Evolutionary conservation across 2,888 invertebrate genomes (phyloP), one percentile per base, ranked within the genome.

Genomic region (Cyclophora albipunctata): DNA sequence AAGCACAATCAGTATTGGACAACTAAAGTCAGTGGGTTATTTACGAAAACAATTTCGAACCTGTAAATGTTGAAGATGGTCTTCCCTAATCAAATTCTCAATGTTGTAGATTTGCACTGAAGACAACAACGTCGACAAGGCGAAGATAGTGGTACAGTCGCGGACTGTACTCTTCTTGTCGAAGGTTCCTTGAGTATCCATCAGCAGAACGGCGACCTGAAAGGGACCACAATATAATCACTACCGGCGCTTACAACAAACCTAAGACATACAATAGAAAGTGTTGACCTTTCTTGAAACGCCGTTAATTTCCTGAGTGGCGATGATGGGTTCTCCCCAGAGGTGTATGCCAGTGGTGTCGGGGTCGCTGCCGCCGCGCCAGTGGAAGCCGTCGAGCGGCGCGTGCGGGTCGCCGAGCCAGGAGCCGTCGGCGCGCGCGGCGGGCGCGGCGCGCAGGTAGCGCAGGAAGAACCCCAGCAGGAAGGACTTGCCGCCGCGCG

Each of bases 321-420:
- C 90, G 50, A 94, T 82, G 77, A 96, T 96, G 43, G 97, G 93
- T 72, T 96, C 94, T 34, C 95, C 95, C 98, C 62, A 63, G 96
- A 98, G 91, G 35, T 97, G 86, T 60, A 98, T 97, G 37, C 98
- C 98, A 3, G 96, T 96, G 7, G 97, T 97, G 71, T 97, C 96
- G 51, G 97, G 90, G 75, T 96, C 95, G 2, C 95, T 94, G 5
- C 97, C 97, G 3, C 96, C 96, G 64, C 95, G 90, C 97, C 97
- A 97, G 34, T 95, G 93, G 79, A 97, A 97, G 0, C 97, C 97
- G 42, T 92, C 91, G 51, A 97, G 81, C 0, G 96, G 95, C 35
- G 54, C 54, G 7, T 93, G 90, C 48, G 94, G 93, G 53, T 90
- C 90, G 6, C 96, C 96, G 57, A 97, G 79, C 97, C 97, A 97